Base-by-base conservation (phyloP, 2,797 vertebrate species). In the Ambastaia sidthimunki region DNA sequence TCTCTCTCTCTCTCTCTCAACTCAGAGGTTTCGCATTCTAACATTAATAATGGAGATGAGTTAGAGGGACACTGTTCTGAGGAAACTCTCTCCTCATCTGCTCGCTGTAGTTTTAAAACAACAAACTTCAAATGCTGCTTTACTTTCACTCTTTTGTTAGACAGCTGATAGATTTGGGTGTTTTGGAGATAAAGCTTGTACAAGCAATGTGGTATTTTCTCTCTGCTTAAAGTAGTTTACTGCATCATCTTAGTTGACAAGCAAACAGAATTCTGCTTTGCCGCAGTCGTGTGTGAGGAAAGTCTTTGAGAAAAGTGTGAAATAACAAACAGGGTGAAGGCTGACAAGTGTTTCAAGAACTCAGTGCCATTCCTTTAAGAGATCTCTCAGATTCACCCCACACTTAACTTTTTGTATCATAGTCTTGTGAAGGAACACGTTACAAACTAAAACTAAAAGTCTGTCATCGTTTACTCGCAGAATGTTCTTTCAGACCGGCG, bases 341-440 rank as follows among this genome's bases (percentile, higher is more conserved):
- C 37, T 76, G 74, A 76, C 74, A 55, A 62, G 37, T 23, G 74
- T 41, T 55, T 67, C 50, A 5, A 76, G 34, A 76, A 76, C n/a
- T 41, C 31, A 57, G 48, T 13, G 4, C 2, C 60, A 7, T 52
- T 65, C 19, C 55, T 59, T 59, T 59, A 23, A 59, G 19, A 28
- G 15, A 2, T 55, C 19, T 54, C 48, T 67, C 1, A 41, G 62
- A 7, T 67, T 76, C 9, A 1, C 7, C 62, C 10, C 31, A 67
- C 62, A 28, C 50, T 67, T 41, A 67, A 16, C 21, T 2, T 67
- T 41, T 76, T 11, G 10, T 44, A 55, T 28, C 59, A 25, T 59
- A 34, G 18, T 12, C 19, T 54, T 71, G 12, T 37, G 54, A 75
- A 41, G 23, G 12, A 15, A 15, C 13, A 7, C 21, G 28, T 60